phyloP scores from a whole-genome alignment of 2,113 vertebrate genomes.

The Rhea americana region DNA sequence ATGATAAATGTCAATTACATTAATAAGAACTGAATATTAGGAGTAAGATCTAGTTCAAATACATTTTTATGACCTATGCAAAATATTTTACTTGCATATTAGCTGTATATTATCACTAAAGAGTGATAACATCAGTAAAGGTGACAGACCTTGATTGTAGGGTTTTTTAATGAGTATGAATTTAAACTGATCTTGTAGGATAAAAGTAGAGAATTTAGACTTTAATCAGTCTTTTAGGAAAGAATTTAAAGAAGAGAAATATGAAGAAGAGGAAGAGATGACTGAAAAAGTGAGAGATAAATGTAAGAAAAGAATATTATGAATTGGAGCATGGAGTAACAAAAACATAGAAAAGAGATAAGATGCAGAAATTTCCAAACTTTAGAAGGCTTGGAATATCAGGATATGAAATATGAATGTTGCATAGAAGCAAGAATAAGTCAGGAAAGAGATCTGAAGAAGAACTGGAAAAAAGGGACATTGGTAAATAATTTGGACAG shows the following conservation, averaged over 20 bases:
- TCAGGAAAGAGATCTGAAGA: no score
- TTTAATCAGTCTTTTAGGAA: neutral
- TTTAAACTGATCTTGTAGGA: neutral
- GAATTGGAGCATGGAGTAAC: neutral
- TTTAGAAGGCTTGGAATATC: neutral
- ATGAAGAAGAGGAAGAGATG: neutral
- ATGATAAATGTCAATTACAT: constrained; percentile 23
- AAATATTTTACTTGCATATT: neutral
- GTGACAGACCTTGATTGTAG: neutral
- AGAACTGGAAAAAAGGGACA: neutral
- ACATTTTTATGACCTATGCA: neutral
- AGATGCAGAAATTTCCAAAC: neutral
- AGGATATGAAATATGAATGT: neutral
- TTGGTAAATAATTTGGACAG: neutral
- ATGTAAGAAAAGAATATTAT: neutral
- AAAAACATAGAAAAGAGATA: neutral
- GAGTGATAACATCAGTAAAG: neutral
- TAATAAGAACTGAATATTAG: neutral
- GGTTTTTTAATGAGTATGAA: neutral
- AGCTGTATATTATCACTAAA: neutral
- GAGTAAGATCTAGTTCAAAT: neutral
- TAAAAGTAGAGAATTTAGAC: neutral
- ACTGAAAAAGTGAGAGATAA: neutral
- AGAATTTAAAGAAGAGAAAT: neutral
- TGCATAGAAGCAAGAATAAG: neutral